Conservation (phyloP, 2,797 vertebrate species). For the Argyrosomus regius region DNA sequence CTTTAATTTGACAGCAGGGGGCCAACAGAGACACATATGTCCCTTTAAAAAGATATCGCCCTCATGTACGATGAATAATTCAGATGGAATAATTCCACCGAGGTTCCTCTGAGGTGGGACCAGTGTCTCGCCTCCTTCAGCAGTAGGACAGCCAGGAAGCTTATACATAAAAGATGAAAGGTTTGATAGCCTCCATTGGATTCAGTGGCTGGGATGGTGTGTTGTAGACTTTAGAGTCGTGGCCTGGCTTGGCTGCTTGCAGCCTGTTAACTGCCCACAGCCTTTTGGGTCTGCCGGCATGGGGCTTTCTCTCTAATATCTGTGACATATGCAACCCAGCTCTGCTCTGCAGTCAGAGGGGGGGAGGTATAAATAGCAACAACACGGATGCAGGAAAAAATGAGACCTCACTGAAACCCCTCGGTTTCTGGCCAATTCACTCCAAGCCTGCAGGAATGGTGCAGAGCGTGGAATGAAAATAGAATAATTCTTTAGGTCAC, state of each 20-base stretch:
- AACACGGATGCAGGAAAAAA: slow-evolving; percentile 58
- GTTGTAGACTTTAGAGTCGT: slow-evolving; percentile 60
- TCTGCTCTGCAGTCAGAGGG: slow-evolving; percentile 61
- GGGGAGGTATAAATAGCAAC: slow-evolving; percentile 78
- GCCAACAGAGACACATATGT: slow-evolving; percentile 64
- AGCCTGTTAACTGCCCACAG: slow-evolving; percentile 69
- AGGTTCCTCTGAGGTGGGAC: slow-evolving; percentile 79
- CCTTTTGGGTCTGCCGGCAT: slow-evolving; percentile 61
- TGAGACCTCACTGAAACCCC: slow-evolving; percentile 53
- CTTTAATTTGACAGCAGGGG: slow-evolving; percentile 73
- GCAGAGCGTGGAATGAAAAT: slow-evolving; percentile 20
- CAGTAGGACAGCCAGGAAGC: slow-evolving; percentile 87
- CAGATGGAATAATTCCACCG: slow-evolving; percentile 75
- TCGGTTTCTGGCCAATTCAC: slow-evolving; percentile 28
- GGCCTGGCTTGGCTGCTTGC: slow-evolving; percentile 62
- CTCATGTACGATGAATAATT: slow-evolving; percentile 82
- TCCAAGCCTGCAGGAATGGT: slow-evolving; percentile 24
- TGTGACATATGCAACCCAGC: slow-evolving; percentile 74
- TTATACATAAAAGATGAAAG: slow-evolving; percentile 97
- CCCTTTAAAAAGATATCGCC: slow-evolving; percentile 81
- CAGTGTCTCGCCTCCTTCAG: slow-evolving; percentile 83
- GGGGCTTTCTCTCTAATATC: slow-evolving; percentile 71
- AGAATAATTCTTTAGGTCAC: neutral
- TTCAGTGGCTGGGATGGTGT: slow-evolving; percentile 51
- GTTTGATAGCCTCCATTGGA: slow-evolving; percentile 89